Evolutionary conservation across 64 coral and sea anemone species (phyloP).

Genomic region (Pocillopora verrucosa): DNA sequence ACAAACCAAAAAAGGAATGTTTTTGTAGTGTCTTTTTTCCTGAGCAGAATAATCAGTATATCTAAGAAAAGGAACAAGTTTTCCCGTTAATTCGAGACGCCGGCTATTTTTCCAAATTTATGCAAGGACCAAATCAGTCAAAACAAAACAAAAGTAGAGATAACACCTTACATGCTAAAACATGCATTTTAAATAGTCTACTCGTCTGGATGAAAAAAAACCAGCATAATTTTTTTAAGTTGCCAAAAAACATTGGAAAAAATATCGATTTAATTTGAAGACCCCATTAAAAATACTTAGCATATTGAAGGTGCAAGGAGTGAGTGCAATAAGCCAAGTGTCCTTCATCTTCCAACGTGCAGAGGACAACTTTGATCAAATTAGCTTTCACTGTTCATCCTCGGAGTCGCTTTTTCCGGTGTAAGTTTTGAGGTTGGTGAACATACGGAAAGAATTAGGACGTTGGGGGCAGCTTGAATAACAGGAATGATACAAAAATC

Average conservation of each 20-base stretch:
- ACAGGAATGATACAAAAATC: neutral
- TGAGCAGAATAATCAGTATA: no score
- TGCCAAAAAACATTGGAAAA: no score
- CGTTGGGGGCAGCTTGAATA: neutral
- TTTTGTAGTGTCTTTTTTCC: no score
- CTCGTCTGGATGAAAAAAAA: neutral
- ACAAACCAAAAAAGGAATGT: no score
- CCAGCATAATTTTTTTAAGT: no score
- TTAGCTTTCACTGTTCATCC: neutral
- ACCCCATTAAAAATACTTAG: neutral
- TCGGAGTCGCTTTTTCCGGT: neutral
- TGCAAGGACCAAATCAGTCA: neutral
- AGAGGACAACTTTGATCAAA: neutral
- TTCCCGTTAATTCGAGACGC: no score
- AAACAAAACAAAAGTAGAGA: neutral
- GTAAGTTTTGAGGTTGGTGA: neutral
- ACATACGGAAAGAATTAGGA: conserved; percentile 22
- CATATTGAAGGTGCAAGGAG: neutral
- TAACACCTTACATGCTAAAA: neutral
- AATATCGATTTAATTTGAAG: neutral
- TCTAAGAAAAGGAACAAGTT: no score
- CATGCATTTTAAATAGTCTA: neutral
- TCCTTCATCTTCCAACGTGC: neutral
- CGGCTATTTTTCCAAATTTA: no score
- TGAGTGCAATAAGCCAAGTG: neutral